A percentile compares a stretch with the other conserved stretches of the same genome.
These are phyloP conservation scores for Bagarius yarrelli DNA, from an alignment of 2,113 vertebrate genomes.

Conservation along the genomic window DNA sequence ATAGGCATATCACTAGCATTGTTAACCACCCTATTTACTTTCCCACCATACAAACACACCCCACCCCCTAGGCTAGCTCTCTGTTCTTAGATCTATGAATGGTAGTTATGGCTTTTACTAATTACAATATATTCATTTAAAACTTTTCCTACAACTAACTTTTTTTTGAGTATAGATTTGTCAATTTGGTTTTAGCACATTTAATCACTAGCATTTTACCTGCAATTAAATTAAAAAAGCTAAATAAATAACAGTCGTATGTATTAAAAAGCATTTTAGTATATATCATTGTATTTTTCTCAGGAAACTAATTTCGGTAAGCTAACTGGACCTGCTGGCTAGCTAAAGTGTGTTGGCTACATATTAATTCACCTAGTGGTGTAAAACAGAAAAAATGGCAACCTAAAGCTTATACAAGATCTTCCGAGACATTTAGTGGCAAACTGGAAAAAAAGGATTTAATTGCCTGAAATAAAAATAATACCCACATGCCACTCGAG, in stretches of 20 bases:
- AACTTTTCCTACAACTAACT: no score
- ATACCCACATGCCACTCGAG: neutral
- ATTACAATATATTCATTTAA: neutral
- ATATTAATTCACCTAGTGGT: conserved; percentile 27
- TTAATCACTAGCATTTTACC: neutral
- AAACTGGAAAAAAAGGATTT: neutral
- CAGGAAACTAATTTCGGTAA: neutral
- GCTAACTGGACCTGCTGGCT: neutral
- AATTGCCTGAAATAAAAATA: neutral
- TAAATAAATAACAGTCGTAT: neutral
- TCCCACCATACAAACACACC: neutral
- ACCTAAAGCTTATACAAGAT: no score
- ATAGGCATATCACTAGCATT: neutral
- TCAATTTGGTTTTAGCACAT: neutral
- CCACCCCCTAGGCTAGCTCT: neutral
- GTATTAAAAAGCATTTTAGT: no score
- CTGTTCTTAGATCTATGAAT: neutral
- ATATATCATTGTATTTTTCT: neutral
- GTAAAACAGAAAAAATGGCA: neutral
- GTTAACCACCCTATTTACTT: neutral
- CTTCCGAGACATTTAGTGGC: neutral
- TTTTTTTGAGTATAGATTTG: neutral
- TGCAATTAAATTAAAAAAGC: neutral
- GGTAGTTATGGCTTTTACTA: neutral
- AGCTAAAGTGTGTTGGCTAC: conserved; percentile 7